Percentiles rank a stretch among this genome's conserved stretches.
phyloP scores from a whole-genome alignment of 2,113 vertebrate species.

The Lipophrys pholis region DNA sequence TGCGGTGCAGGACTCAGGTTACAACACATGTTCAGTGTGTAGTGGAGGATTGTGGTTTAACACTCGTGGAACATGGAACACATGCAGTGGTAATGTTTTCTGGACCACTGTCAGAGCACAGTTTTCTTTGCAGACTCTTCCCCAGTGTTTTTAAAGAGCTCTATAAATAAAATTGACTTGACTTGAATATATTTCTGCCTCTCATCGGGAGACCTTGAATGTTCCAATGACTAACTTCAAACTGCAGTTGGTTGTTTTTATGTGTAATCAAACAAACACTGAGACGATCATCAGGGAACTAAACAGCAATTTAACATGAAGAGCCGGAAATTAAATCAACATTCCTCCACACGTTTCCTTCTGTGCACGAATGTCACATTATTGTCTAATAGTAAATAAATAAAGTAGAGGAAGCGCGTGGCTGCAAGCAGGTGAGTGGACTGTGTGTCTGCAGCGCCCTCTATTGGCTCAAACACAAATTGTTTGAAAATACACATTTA shows the following conservation, averaged over 20 bases:
- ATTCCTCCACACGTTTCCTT: too few relatives aligned
- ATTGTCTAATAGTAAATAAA: slow-evolving; percentile 13
- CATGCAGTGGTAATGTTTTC: neutral
- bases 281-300: neutral
- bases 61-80: too few relatives aligned
- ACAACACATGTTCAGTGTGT: slow-evolving; percentile 39
- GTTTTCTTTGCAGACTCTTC: slow-evolving; percentile 4
- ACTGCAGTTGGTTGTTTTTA: neutral
- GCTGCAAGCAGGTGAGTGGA: neutral
- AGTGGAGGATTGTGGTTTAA: slow-evolving; percentile 39
- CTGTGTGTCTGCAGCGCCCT: slow-evolving; percentile 69
- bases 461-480: slow-evolving; percentile 62
- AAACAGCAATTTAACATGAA: too few relatives aligned
- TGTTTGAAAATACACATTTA: neutral
- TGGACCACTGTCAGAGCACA: too few relatives aligned
- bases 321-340: too few relatives aligned
- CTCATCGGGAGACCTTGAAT: slow-evolving; percentile 3
- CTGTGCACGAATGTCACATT: neutral
- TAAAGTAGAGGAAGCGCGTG: neutral
- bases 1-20: slow-evolving; percentile 50
- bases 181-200: neutral
- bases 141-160: too few relatives aligned
- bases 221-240: neutral
- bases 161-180: too few relatives aligned
- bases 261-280: neutral